A percentile compares a stretch with the other conserved stretches of the same genome.
These are phyloP conservation scores for Zelostemma sp. DNA, from an alignment of 1,140 invertebrate species.

Conservation along the genomic window DNA sequence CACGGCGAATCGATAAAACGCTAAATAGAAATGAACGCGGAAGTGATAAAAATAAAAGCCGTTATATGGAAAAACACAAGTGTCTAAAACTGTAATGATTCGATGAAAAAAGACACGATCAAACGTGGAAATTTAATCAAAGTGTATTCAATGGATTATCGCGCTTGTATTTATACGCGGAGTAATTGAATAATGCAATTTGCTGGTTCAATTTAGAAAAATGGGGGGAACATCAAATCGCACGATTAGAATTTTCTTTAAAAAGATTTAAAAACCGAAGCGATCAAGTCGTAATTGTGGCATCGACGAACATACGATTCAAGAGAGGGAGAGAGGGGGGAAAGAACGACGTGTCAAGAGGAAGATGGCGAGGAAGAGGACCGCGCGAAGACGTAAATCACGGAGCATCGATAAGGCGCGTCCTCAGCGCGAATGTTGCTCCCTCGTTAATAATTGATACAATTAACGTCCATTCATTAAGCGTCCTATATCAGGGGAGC, in stretches of 20 bases:
- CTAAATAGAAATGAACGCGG: slow-evolving; percentile 41
- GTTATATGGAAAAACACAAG: background rate
- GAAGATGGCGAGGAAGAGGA: slow-evolving; percentile 3
- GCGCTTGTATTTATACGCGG: too few relatives aligned
- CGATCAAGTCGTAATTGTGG: too few relatives aligned
- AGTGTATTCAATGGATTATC: too few relatives aligned
- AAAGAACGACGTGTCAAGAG: slow-evolving; percentile 5
- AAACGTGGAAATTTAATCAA: background rate
- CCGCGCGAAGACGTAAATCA: slow-evolving; percentile 41
- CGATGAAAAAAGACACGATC: too few relatives aligned
- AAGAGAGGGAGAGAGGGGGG: background rate
- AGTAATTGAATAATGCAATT: too few relatives aligned
- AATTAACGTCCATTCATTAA: slow-evolving; percentile 39
- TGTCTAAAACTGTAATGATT: background rate
- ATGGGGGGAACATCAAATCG: too few relatives aligned
- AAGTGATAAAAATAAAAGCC: slow-evolving; percentile 21
- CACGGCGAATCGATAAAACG: slow-evolving; percentile 41
- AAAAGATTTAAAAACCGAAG: too few relatives aligned
- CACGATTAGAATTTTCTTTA: too few relatives aligned
- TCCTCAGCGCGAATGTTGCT: slow-evolving; percentile 20
- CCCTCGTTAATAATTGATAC: slow-evolving; percentile 46
- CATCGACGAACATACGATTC: too few relatives aligned
- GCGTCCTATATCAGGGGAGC: slow-evolving; percentile 18
- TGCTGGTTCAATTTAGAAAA: too few relatives aligned
- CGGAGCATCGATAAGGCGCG: slow-evolving; percentile 35